phyloP scores from a whole-genome alignment of 2,113 vertebrate species.

The Chaetodon trifascialis region DNA sequence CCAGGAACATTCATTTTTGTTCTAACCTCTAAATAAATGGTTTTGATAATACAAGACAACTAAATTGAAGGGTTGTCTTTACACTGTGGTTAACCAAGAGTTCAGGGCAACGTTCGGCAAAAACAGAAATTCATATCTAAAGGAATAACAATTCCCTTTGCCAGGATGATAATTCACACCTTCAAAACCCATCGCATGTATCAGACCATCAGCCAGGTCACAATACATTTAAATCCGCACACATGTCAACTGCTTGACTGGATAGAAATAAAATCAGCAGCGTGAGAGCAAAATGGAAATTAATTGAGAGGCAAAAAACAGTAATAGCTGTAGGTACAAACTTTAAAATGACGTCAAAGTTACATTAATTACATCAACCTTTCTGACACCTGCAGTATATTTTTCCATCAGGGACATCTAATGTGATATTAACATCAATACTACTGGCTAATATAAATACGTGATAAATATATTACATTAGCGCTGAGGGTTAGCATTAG shows the following conservation, averaged over 20 bases:
- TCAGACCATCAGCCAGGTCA: background rate
- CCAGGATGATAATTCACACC: slow-evolving; percentile 1
- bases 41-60: slow-evolving; percentile 8
- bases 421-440: background rate
- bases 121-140: slow-evolving; percentile 18
- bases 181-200: background rate
- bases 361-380: background rate
- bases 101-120: background rate
- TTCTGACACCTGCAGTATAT: background rate
- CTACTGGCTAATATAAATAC: background rate
- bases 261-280: background rate
- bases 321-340: background rate
- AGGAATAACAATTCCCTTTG: slow-evolving; percentile 2
- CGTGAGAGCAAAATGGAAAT: background rate
- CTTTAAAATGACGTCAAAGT: background rate
- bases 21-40: slow-evolving; percentile 18
- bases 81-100: slow-evolving; percentile 10
- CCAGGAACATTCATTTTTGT: background rate
- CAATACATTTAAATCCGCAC: background rate
- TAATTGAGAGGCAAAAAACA: background rate
- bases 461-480: background rate
- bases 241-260: background rate
- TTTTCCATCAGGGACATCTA: background rate
- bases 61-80: slow-evolving; percentile 14
- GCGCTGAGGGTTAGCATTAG: background rate